Conservation (phyloP, 2,888 invertebrate species). For the Carabus problematicus region DNA sequence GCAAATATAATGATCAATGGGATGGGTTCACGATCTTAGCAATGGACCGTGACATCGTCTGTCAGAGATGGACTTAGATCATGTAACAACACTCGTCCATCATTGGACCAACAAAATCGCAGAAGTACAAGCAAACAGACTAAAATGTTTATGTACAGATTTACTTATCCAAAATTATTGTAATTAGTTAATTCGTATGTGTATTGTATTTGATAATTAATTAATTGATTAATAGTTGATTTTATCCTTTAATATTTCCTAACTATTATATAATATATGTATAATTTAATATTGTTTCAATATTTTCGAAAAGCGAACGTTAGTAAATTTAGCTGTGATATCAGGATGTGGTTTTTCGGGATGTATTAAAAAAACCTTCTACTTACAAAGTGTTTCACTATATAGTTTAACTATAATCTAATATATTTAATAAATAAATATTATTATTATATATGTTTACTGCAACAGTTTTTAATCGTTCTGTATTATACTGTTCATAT, state of each 20-base stretch:
- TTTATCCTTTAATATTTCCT: constrained; percentile 1
- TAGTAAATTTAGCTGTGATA: constrained; percentile 61
- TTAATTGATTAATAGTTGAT: constrained; percentile 5
- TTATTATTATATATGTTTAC: constrained; percentile 35
- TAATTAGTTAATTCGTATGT: constrained; percentile 32
- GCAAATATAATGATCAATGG: constrained; percentile 98
- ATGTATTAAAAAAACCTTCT: no score
- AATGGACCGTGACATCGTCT: background rate
- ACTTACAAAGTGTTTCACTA: constrained; percentile 34
- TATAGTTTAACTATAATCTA: constrained; percentile 23
- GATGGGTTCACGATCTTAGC: constrained; percentile 63
- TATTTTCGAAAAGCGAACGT: no score
- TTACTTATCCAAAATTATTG: constrained; percentile 19
- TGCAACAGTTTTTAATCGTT: constrained; percentile 19
- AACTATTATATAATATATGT: constrained; percentile 1
- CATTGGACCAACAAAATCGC: constrained; percentile 6
- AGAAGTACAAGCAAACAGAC: constrained; percentile 34
- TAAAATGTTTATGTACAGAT: constrained; percentile 28
- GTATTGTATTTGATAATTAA: constrained; percentile 23
- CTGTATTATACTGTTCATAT: constrained; percentile 40
- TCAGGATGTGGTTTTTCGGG: constrained; percentile 54
- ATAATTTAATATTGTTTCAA: no score
- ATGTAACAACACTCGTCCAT: constrained; percentile 8
- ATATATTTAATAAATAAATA: constrained; percentile 37
- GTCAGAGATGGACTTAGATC: background rate